phyloP scores from a whole-genome alignment of 2,888 invertebrate genomes.

The Himalopsyche kuldschensis region DNA sequence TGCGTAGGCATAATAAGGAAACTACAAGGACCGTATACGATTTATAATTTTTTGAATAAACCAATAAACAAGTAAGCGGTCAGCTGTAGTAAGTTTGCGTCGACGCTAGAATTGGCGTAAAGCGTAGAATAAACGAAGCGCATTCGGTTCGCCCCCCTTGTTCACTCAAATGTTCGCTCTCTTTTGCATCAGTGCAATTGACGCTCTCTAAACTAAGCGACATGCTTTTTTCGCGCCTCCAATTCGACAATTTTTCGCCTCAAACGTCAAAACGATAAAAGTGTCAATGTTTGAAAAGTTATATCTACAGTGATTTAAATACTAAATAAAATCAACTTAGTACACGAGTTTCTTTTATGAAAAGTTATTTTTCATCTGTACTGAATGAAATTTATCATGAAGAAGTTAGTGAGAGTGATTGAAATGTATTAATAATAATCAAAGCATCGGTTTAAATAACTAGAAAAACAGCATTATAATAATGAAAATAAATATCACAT shows the following conservation, averaged over 20 bases:
- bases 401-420: background rate
- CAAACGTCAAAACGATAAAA: background rate
- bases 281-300: background rate
- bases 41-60: too few species aligned
- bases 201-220: slow-evolving; percentile 28
- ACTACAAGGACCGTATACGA: too few species aligned
- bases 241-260: background rate
- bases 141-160: slow-evolving; percentile 23
- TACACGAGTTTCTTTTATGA: too few species aligned
- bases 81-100: background rate
- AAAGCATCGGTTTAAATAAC: too few species aligned
- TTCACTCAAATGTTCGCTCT: slow-evolving; percentile 27
- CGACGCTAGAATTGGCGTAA: background rate
- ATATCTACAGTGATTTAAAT: background rate
- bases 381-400: background rate
- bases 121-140: slow-evolving; percentile 6
- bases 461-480: too few species aligned
- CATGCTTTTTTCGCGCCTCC: slow-evolving; percentile 10
- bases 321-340: background rate
- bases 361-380: too few species aligned
- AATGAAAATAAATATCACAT: too few species aligned
- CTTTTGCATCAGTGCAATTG: slow-evolving; percentile 18
- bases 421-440: too few species aligned
- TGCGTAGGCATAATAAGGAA: too few species aligned
- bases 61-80: background rate